Evolutionary conservation across 2,888 invertebrate genomes (phyloP).

Genomic region (Hypsopygia costalis): DNA sequence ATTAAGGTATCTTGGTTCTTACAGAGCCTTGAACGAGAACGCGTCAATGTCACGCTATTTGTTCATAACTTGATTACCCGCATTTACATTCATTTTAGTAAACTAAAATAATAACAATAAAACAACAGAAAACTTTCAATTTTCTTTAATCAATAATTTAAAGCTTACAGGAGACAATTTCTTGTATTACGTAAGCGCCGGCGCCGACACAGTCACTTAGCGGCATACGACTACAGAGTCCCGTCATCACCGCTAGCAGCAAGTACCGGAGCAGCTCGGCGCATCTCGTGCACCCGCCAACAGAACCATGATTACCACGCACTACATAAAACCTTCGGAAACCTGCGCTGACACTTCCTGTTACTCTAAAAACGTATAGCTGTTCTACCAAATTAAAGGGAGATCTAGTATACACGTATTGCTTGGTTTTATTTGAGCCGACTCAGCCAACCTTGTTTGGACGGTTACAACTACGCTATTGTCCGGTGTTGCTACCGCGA

Average conservation of each 20-base stretch:
- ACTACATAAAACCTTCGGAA: slow-evolving; percentile 34
- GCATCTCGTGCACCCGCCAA: slow-evolving; percentile 42
- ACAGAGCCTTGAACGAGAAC: no score
- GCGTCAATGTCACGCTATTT: no score
- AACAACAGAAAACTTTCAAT: slow-evolving; percentile 62
- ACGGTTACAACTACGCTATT: slow-evolving; percentile 23
- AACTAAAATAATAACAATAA: slow-evolving; percentile 35
- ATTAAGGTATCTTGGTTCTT: no score
- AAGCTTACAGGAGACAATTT: slow-evolving; percentile 74
- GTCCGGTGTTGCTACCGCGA: slow-evolving; percentile 6
- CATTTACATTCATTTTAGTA: no score
- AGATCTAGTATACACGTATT: slow-evolving; percentile 20
- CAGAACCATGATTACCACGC: slow-evolving; percentile 22
- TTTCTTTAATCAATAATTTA: slow-evolving; percentile 79
- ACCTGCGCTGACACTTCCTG: slow-evolving; percentile 14
- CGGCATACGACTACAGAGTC: slow-evolving; percentile 47
- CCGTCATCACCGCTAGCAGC: slow-evolving; percentile 36
- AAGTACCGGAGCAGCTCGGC: slow-evolving; percentile 33
- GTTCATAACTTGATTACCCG: no score
- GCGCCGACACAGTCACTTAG: slow-evolving; percentile 28
- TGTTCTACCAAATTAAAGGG: slow-evolving; percentile 6
- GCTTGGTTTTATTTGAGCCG: slow-evolving; percentile 28
- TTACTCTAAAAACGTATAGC: not conserved
- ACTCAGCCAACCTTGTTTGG: slow-evolving; percentile 12
- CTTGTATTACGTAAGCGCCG: slow-evolving; percentile 44